Conservation (phyloP, 1,140 invertebrate genomes). For the Probaryconus sp. region DNA sequence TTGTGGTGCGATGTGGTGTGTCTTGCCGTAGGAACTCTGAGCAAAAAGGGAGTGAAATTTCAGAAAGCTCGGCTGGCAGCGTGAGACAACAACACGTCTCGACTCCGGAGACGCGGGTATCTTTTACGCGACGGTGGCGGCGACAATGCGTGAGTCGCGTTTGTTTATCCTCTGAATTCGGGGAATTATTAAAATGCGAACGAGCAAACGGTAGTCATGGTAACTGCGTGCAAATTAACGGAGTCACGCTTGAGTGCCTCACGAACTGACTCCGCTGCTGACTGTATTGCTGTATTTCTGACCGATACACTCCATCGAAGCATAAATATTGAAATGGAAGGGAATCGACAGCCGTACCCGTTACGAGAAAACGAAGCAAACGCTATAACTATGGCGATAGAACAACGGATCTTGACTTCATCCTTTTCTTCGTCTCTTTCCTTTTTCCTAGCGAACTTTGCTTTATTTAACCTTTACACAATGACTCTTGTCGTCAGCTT, state of each 20-base stretch:
- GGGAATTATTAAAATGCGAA: conserved; percentile 65
- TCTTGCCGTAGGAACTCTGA: too few species aligned
- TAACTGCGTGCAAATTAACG: conserved; percentile 68
- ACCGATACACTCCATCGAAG: conserved; percentile 71
- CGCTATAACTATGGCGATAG: conserved; percentile 54
- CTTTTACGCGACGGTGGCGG: conserved; percentile 31
- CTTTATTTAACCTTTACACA: conserved; percentile 45
- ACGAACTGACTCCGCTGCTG: conserved; percentile 23
- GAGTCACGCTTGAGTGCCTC: conserved; percentile 53
- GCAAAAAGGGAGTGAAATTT: conserved; percentile 50
- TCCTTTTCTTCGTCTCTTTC: conserved; percentile 29
- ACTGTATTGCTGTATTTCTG: conserved; percentile 62
- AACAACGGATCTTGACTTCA: conserved; percentile 57
- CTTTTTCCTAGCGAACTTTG: conserved; percentile 40
- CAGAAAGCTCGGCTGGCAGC: conserved; percentile 47
- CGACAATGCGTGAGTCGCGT: conserved; percentile 48
- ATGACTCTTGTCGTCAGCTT: conserved; percentile 40
- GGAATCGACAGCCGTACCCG: conserved; percentile 53
- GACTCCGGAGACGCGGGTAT: conserved; percentile 27
- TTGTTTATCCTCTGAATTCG: conserved; percentile 52
- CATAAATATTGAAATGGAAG: conserved; percentile 68
- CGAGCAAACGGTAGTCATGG: conserved; percentile 62
- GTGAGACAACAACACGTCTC: conserved; percentile 47
- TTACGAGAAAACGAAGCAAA: conserved; percentile 52
- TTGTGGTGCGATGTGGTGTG: conserved; percentile 33